Evolutionary conservation across 2,888 invertebrate genomes (phyloP).

Genomic region (Lasioglossum malachurum): DNA sequence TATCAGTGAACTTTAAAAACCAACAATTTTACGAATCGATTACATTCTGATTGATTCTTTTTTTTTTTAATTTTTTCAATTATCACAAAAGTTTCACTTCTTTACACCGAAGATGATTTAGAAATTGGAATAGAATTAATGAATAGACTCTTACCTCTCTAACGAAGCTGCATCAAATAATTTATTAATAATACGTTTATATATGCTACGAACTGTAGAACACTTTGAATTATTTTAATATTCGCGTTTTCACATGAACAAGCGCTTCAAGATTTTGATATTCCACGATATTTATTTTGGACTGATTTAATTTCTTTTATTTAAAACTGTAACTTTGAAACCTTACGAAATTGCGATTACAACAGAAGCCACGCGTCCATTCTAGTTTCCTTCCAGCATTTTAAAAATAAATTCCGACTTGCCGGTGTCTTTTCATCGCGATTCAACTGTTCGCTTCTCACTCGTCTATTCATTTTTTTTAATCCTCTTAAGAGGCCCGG

Average conservation of each 20-base stretch:
- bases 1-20: neutral
- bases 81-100: neutral
- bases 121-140: neutral
- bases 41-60: neutral
- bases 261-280: neutral
- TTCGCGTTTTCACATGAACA: neutral
- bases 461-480: neutral
- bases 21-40: neutral
- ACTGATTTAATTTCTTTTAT: neutral
- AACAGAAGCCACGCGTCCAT: constrained; percentile 12
- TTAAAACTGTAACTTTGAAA: neutral
- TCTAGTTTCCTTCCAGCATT: constrained; percentile 19
- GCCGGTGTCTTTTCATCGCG: constrained; percentile 7
- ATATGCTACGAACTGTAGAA: no score
- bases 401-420: constrained; percentile 37
- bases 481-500: neutral
- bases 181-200: neutral
- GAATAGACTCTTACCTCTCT: neutral
- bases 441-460: neutral
- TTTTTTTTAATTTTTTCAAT: neutral
- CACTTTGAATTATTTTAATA: neutral
- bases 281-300: neutral
- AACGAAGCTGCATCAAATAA: neutral
- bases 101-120: neutral
- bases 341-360: constrained; percentile 7